A percentile compares a stretch with the other conserved stretches of the same genome.
Conservation (phyloP, 1,140 invertebrate genomes). For the Battus philenor region DNA sequence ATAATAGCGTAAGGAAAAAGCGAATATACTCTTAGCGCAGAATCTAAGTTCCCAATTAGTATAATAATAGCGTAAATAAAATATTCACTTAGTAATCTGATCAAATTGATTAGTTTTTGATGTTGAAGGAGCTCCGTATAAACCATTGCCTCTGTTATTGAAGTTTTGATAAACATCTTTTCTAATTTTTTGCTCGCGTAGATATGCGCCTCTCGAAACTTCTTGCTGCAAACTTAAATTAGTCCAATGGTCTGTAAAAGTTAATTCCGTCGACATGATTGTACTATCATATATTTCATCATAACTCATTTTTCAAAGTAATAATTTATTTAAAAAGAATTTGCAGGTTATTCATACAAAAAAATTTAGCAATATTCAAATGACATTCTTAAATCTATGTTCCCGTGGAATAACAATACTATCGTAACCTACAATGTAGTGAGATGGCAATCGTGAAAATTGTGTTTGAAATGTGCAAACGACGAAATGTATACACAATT, state of each 20-base stretch:
- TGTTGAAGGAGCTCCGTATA: conserved; percentile 3
- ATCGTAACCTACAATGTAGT: too few relatives aligned
- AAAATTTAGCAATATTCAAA: too few relatives aligned
- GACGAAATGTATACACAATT: too few relatives aligned
- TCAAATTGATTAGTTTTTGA: conserved; percentile 4
- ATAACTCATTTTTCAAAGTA: not conserved
- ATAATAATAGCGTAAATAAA: too few relatives aligned
- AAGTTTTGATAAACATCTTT: not conserved
- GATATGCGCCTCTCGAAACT: conserved; percentile 1
- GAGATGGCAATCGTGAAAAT: too few relatives aligned
- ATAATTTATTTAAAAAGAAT: too few relatives aligned
- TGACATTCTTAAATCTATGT: too few relatives aligned
- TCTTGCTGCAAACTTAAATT: not conserved
- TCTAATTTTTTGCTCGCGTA: conserved; percentile 2
- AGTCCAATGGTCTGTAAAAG: conserved; percentile 10
- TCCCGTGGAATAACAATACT: too few relatives aligned
- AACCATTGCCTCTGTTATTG: not conserved
- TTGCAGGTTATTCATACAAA: not conserved
- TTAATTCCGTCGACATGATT: not conserved
- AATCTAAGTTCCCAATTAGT: too few relatives aligned
- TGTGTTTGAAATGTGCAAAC: too few relatives aligned
- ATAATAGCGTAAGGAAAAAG: too few relatives aligned
- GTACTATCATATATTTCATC: not conserved
- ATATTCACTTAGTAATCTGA: conserved; percentile 1
- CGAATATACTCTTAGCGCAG: too few relatives aligned